phyloP scores from a whole-genome alignment of 1,140 invertebrate genomes.

The Intoshia linei region DNA sequence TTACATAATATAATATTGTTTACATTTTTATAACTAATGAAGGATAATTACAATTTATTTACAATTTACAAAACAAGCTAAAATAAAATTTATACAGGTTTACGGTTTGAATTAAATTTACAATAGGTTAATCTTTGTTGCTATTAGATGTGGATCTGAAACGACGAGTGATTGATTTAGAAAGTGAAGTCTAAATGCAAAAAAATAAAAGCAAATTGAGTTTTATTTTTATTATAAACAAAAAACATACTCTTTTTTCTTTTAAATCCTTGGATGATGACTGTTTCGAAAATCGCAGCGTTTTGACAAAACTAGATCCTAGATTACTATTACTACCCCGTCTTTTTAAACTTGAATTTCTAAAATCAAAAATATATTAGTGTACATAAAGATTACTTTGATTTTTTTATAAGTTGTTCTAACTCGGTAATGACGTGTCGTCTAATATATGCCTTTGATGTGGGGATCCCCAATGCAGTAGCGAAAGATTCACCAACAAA shows the following conservation, averaged over 20 bases:
- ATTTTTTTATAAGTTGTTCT: conserved; percentile 50
- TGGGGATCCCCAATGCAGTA: conserved; percentile 54
- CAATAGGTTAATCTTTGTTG: too few relatives aligned
- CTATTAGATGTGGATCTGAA: too few relatives aligned
- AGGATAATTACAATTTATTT: too few relatives aligned
- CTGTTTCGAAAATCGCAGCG: background rate
- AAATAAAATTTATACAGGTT: too few relatives aligned
- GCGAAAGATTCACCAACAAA: conserved; percentile 73
- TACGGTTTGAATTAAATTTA: too few relatives aligned
- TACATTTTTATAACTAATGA: too few relatives aligned
- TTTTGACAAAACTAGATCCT: background rate
- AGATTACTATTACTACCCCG: background rate
- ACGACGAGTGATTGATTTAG: too few relatives aligned
- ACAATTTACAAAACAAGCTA: too few relatives aligned
- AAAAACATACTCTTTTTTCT: background rate
- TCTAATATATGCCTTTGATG: conserved; percentile 59
- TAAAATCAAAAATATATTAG: background rate
- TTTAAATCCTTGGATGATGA: conserved; percentile 1
- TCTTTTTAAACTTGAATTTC: background rate
- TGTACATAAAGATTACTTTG: conserved; percentile 33
- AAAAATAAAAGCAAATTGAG: background rate
- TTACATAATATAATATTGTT: too few relatives aligned
- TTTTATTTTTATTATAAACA: too few relatives aligned
- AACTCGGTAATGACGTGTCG: conserved; percentile 55
- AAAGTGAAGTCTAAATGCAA: background rate